A percentile compares a stretch with the other conserved stretches of the same genome.
phyloP scores from a whole-genome alignment of 2,113 vertebrate species.

The Gnathonemus longibarbis region DNA sequence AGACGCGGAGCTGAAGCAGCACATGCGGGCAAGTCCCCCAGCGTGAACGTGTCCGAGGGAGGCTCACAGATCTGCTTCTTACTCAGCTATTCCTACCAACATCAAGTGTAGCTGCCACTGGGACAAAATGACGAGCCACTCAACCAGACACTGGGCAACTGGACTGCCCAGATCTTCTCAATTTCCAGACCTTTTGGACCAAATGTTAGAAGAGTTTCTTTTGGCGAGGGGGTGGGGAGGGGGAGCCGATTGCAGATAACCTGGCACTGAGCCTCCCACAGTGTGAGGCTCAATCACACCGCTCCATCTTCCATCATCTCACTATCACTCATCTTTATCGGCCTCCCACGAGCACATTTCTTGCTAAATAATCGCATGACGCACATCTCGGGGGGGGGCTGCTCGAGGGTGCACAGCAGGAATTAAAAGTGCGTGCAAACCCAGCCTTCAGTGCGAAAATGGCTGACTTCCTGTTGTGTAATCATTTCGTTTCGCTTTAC shows the following conservation, averaged over 20 bases:
- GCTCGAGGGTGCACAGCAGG: neutral
- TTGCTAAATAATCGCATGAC: neutral
- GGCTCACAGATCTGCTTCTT: neutral
- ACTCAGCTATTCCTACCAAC: conserved; percentile 47
- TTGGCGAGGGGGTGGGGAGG: neutral
- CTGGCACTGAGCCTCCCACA: neutral
- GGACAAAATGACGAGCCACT: conserved; percentile 47
- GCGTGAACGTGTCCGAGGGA: neutral
- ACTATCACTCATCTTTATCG: neutral
- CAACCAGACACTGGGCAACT: conserved; percentile 54
- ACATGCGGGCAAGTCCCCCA: neutral
- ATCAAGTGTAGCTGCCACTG: conserved; percentile 46
- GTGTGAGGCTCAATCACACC: neutral
- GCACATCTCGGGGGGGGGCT: neutral
- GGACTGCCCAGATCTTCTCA: conserved; percentile 50
- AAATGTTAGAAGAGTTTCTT: neutral
- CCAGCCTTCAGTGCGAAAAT: neutral
- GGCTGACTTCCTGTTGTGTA: neutral
- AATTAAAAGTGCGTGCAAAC: conserved; percentile 10
- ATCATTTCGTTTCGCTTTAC: neutral
- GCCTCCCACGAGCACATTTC: neutral
- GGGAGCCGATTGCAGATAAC: neutral
- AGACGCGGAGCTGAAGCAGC: neutral
- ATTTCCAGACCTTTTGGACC: neutral
- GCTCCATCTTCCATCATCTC: neutral